Evolutionary conservation across 2,888 invertebrate species (phyloP).

Genomic region (Capitulum mitella): DNA sequence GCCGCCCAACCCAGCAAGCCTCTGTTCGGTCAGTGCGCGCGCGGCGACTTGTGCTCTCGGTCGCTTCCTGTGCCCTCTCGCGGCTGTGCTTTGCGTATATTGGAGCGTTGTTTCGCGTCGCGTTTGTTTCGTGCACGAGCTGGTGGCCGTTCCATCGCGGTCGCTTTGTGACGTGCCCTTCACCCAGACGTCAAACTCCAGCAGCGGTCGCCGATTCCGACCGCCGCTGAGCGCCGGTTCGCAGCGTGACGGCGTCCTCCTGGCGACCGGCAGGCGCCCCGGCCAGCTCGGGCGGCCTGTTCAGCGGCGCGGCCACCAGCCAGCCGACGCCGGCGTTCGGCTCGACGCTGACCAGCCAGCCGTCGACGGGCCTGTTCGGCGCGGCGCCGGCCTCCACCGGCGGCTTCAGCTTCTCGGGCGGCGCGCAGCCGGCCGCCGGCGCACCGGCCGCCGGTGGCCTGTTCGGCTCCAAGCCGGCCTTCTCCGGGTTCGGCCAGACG

Average conservation of each 20-base stretch:
- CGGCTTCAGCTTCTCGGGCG: slow-evolving; percentile 26
- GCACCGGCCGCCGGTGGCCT: slow-evolving; percentile 38
- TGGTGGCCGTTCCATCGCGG: too few species aligned
- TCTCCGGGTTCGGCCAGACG: slow-evolving; percentile 23
- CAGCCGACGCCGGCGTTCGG: not conserved
- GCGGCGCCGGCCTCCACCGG: slow-evolving; percentile 32
- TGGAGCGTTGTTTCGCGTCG: too few species aligned
- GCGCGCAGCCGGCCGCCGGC: slow-evolving; percentile 27
- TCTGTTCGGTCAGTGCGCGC: slow-evolving; percentile 16
- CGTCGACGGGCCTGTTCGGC: slow-evolving; percentile 50
- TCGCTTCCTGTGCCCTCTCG: too few species aligned
- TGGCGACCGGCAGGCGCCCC: not conserved
- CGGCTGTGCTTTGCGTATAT: too few species aligned
- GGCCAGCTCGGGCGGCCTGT: slow-evolving; percentile 43
- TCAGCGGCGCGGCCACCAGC: slow-evolving; percentile 43
- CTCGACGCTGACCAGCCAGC: not conserved
- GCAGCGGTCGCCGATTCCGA: not conserved
- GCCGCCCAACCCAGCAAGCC: slow-evolving; percentile 26
- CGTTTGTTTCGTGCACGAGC: too few species aligned
- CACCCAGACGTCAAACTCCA: too few species aligned
- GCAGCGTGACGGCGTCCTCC: not conserved
- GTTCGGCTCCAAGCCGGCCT: slow-evolving; percentile 27
- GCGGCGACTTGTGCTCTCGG: too few species aligned
- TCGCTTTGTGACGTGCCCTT: too few species aligned
- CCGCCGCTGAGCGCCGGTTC: not conserved